Evolutionary conservation across 2,888 invertebrate genomes (phyloP).

Genomic region (Crematogaster levior): DNA sequence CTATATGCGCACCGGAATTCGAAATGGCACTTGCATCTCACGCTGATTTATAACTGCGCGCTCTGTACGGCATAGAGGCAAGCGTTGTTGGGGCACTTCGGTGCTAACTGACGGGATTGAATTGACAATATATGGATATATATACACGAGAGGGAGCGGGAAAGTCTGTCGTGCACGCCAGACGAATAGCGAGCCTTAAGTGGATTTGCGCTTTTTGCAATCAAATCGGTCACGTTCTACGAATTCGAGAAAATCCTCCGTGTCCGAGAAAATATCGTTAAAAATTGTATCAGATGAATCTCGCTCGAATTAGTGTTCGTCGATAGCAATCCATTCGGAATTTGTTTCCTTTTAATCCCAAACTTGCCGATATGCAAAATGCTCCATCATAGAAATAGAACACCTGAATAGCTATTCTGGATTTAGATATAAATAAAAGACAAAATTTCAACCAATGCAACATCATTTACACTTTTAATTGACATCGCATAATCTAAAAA

Average conservation of each 20-base stretch:
- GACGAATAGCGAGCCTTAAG: conserved; percentile 29
- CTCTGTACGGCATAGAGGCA: not conserved
- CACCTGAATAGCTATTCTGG: not conserved
- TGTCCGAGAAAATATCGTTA: not conserved
- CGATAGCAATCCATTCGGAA: conserved; percentile 1
- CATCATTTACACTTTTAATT: too few relatives aligned
- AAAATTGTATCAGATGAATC: conserved; percentile 13
- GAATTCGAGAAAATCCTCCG: conserved; percentile 20
- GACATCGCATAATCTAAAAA: too few relatives aligned
- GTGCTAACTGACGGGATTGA: conserved; percentile 68
- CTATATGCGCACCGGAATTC: conserved; percentile 67
- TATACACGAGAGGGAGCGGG: not conserved
- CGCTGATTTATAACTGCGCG: conserved; percentile 67
- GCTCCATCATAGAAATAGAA: not conserved
- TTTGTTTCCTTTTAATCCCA: not conserved
- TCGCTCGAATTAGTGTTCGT: conserved; percentile 6
- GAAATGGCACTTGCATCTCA: conserved; percentile 71
- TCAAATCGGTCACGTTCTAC: conserved; percentile 26
- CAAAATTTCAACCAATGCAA: not conserved
- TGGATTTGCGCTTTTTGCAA: conserved; percentile 40
- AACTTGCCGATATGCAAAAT: not conserved
- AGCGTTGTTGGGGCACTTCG: conserved; percentile 42
- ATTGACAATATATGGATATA: conserved; percentile 62
- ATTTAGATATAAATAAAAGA: not conserved
- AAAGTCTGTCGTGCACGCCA: conserved; percentile 2